A percentile compares a stretch with the other conserved stretches of the same genome.
phyloP scores from a whole-genome alignment of 2,888 invertebrate species.

The Hypomecis punctinalis region DNA sequence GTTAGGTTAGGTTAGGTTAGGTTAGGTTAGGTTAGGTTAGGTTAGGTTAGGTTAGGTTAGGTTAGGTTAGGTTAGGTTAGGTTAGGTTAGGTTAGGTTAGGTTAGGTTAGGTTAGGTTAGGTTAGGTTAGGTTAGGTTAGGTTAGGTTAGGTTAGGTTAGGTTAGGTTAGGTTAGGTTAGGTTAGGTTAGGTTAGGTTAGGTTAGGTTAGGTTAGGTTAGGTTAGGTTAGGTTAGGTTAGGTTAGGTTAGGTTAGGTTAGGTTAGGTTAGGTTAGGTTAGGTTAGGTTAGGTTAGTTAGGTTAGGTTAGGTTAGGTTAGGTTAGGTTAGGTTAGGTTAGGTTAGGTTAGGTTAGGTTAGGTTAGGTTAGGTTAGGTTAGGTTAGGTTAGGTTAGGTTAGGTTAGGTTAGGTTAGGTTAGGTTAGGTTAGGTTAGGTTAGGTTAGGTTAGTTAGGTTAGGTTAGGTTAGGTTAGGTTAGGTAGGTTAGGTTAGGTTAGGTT shows the following conservation, averaged over 20 bases:
- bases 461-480: neutral
- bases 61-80: constrained; percentile 36
- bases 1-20: constrained; percentile 41
- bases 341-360: neutral
- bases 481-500: constrained; percentile 1
- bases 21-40: constrained; percentile 37
- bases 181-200: constrained; percentile 1
- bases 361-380: neutral
- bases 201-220: constrained; percentile 1
- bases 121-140: constrained; percentile 34
- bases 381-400: constrained; percentile 1
- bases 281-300: constrained; percentile 1
- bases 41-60: constrained; percentile 30
- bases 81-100: constrained; percentile 41
- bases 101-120: constrained; percentile 39
- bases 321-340: constrained; percentile 1
- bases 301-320: constrained; percentile 1
- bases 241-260: constrained; percentile 4
- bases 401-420: constrained; percentile 1
- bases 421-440: constrained; percentile 1
- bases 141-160: constrained; percentile 1
- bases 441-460: constrained; percentile 1
- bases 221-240: constrained; percentile 17
- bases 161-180: constrained; percentile 1
- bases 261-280: neutral